Evolutionary conservation across 2,888 invertebrate species (phyloP), one percentile per base, ranked within the genome.

Genomic region (Nysson spinosus): DNA sequence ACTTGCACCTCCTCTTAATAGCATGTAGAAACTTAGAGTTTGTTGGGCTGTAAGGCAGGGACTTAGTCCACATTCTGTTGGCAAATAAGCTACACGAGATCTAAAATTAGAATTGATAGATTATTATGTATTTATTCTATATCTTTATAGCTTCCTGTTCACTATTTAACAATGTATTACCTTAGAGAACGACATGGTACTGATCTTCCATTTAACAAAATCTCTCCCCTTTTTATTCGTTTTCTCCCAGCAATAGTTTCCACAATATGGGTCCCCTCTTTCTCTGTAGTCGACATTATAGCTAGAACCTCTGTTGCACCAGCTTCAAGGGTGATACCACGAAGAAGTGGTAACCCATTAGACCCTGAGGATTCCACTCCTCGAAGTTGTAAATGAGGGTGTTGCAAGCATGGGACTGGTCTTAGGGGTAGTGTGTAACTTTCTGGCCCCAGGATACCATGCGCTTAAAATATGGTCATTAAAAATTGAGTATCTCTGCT

Each of bases 221-320:
- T 92, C 80, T 95, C 95, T 0, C 96, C 96, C 1, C 88, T 91
- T 84, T 85, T 83, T 80, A 89, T 88, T 86, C 89, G 90, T 46
- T 91, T 89, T 39, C 92, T 89, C 7, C 96, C 96, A n/a, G 96
- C 93, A 55, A 97, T 87, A 0, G 95, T 93, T 80, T 96, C 94
- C 49, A 97, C 88, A n/a, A 98, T 88, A 0, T 94, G 93, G 0
- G 95, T 94, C 7, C 96, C 96, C 87, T 97, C 97, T 32, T 91
- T 90, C 77, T 95, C 96, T 65, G 94, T 92, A 0, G 97, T 97
- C 1, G 97, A 94, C 92, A 98, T 92, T 16, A 98, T 91, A 1
- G 96, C 97, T 79, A 97, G 89, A 37, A 97, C 91, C 88, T 98
- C 97, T 1, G 97, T 96, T 0, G 96, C 96, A 73, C 94, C 93